Base-by-base conservation (phyloP, 2,113 vertebrate genomes). In the Syrrhaptes paradoxus region DNA sequence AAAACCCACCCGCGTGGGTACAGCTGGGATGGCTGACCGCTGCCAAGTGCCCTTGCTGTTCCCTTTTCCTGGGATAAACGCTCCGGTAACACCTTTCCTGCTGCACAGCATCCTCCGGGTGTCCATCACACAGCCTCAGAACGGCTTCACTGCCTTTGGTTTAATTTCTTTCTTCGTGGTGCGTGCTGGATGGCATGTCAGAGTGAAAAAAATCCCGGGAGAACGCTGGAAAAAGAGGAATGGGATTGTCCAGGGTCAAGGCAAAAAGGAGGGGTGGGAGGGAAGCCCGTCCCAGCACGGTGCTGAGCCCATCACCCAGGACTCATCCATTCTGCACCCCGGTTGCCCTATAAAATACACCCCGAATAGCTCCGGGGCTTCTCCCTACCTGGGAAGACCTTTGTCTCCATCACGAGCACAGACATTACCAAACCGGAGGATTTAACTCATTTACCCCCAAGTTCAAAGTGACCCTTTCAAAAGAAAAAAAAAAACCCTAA, bases 21-120 rank as follows among this genome's bases (percentile, higher is more conserved):
- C 31, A 54, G 71, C 17, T 9, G 4, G 29, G 25, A 45, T 0
- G 1, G 20, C 11, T 32, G 2, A 10, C 13, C 1, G 1, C 49
- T 49, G 55, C 59, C 4, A 0, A 11, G 38, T 8, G 29, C 48
- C 38, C 34, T 36, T 10, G 1, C 16, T 29, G 15, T 46, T 32
- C 76, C 67, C 29, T 83, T 43, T 51, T 29, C 72, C 38, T 0
- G 0, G 71, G 63, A 65, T 38, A 32, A 79, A 55, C 0, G 1
- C 73, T 18, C 41, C 3, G 22, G 1, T 19, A 28, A 24, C 0
- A 0, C 2, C 0, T 48, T 36, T 14, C 46, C 31, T 74, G 46
- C 80, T 1, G 0, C 14, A 4, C n/a, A 17, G 51, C 24, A 2
- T n/a, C n/a, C 71, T 63, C 38, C 3, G 0, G 7, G 13, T 6